Conservation (phyloP, 1,140 invertebrate genomes). For the Probaryconus sp. region DNA sequence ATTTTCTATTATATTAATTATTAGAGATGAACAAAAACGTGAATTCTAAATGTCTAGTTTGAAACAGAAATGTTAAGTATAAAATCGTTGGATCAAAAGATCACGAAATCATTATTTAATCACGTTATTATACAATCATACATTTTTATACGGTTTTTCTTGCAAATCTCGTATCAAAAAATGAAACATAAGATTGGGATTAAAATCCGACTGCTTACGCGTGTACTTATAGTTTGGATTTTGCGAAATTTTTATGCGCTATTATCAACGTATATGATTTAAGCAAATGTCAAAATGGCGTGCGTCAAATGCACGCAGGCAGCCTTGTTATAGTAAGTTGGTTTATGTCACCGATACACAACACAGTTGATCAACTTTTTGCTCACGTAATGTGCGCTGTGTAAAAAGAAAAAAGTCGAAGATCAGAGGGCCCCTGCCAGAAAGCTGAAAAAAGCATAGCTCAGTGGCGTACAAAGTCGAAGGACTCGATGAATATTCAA, state of each 20-base stretch:
- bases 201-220: no score
- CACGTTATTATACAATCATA: conserved; percentile 20
- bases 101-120: conserved; percentile 21
- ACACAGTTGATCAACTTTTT: conserved; percentile 31
- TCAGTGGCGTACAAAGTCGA: conserved; percentile 59
- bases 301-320: not conserved
- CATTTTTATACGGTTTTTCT: conserved; percentile 28
- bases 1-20: no score
- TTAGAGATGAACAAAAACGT: no score
- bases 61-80: no score
- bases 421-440: conserved; percentile 56
- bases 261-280: no score
- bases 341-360: conserved; percentile 7
- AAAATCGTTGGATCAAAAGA: conserved; percentile 10
- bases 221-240: no score
- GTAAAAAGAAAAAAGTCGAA: conserved; percentile 41
- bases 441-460: conserved; percentile 52
- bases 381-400: conserved; percentile 7
- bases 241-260: no score
- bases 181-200: not conserved
- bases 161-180: conserved; percentile 7
- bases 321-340: not conserved
- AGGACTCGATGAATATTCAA: conserved; percentile 57
- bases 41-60: not conserved
- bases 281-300: no score